phyloP scores from a whole-genome alignment of 2,888 invertebrate species.

The Acronicta aceris region DNA sequence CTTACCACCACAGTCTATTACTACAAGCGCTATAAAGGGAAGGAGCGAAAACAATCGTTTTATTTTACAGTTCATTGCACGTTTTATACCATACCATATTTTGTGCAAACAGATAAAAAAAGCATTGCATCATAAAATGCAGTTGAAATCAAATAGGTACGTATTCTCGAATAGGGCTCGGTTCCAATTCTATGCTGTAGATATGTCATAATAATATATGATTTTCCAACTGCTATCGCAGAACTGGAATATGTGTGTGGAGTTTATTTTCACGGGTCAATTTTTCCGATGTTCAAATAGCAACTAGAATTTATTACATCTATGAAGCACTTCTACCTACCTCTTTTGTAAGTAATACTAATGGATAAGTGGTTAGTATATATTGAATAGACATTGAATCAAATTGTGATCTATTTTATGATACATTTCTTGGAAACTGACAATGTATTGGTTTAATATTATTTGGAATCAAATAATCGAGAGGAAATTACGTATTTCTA shows the following conservation, averaged over 20 bases:
- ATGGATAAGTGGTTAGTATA: too few relatives aligned
- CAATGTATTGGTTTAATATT: too few relatives aligned
- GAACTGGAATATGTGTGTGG: not conserved
- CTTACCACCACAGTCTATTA: slow-evolving; percentile 7
- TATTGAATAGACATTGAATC: too few relatives aligned
- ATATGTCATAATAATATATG: slow-evolving; percentile 2
- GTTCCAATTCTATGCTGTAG: not conserved
- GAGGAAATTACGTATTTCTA: too few relatives aligned
- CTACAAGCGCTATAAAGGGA: slow-evolving; percentile 38
- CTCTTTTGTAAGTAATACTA: too few relatives aligned
- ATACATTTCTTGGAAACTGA: too few relatives aligned
- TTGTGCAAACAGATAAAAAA: slow-evolving; percentile 16
- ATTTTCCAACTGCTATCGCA: slow-evolving; percentile 2
- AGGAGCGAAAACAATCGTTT: slow-evolving; percentile 31
- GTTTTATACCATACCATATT: slow-evolving; percentile 17
- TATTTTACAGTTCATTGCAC: slow-evolving; percentile 43
- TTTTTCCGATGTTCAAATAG: slow-evolving; percentile 3
- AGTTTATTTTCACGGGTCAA: not conserved
- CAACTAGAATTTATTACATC: slow-evolving; percentile 1
- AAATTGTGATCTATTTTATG: too few relatives aligned
- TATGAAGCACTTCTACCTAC: not conserved
- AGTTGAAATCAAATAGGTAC: not conserved
- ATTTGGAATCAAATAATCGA: too few relatives aligned
- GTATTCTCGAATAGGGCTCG: not conserved
- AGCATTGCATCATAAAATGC: slow-evolving; percentile 10